Base-by-base conservation (phyloP, 2,888 invertebrate genomes). In the Lycaena phlaeas region DNA sequence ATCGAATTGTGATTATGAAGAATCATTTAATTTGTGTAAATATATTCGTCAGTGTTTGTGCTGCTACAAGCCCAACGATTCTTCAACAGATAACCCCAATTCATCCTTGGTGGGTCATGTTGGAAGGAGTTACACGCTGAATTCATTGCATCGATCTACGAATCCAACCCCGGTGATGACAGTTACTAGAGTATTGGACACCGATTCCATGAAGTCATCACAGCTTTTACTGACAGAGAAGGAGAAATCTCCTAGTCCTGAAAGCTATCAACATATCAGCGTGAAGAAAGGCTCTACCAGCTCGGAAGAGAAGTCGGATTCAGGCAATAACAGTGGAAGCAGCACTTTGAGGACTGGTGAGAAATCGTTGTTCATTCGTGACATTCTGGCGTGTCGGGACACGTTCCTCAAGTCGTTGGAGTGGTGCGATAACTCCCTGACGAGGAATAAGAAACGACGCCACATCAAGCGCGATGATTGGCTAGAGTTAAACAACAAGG, bases 341-440 rank as follows among this genome's bases (percentile, higher is more conserved):
- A 68, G 65, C 55, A 70, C 70, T 3, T 48, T 70, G 15, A 76
- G 61, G 65, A 67, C 64, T 60, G 84, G 84, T 82, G 84, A 84
- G 79, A 77, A 72, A 64, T 56, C 58, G 52, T 66, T 74, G 46
- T 84, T 85, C 66, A 73, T 85, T 55, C 71, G 71, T 36, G 85
- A 85, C 45, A 64, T 85, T 27, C 50, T 82, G 48, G 64, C 68
- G 44, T 82, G 76, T 58, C 70, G 76, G 39, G 85, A 85, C 53
- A 53, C 73, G 14, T 85, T 85, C 50, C 54, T 85, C 46, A 78
- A 68, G 43, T 79, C 85, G 27, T 55, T 85, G 58, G 85, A 85
- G 54, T 82, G 78, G 75, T 84, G 76, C 52, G 85, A 85, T 53
- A 84, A 82, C 50, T 77, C 85, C 7, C 62, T 85, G 44, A 78